phyloP scores from a whole-genome alignment of 2,888 invertebrate species.

The Mythimna albipuncta region DNA sequence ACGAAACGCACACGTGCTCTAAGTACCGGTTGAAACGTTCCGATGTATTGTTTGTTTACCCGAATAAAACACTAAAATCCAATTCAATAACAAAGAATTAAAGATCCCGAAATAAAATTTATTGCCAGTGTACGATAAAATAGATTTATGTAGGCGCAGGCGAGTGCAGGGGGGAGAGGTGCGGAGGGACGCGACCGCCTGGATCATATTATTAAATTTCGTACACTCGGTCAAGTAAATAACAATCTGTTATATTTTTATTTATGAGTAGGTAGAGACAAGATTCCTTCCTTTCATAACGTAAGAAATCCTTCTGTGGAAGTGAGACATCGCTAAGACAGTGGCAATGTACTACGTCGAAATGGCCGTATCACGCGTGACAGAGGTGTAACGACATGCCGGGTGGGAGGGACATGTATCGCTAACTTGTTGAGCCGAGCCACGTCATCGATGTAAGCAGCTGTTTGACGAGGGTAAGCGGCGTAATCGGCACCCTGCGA shows the following conservation, averaged over 20 bases:
- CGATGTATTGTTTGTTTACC: slow-evolving; percentile 90
- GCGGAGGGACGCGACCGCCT: slow-evolving; percentile 70
- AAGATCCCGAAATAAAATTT: slow-evolving; percentile 91
- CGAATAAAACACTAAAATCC: slow-evolving; percentile 91
- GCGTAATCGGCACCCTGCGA: slow-evolving; percentile 29
- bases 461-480: slow-evolving; percentile 35
- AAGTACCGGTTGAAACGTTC: slow-evolving; percentile 86
- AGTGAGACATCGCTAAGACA: background rate
- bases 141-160: slow-evolving; percentile 89
- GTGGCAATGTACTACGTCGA: slow-evolving; percentile 21
- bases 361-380: slow-evolving; percentile 11
- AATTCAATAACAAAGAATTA: slow-evolving; percentile 91
- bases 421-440: slow-evolving; percentile 57
- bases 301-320: slow-evolving; percentile 27
- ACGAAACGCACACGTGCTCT: slow-evolving; percentile 86
- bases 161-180: slow-evolving; percentile 66
- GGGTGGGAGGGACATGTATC: slow-evolving; percentile 29
- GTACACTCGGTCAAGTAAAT: slow-evolving; percentile 81
- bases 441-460: slow-evolving; percentile 34
- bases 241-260: slow-evolving; percentile 68
- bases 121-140: slow-evolving; percentile 90
- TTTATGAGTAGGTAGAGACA: slow-evolving; percentile 65
- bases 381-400: slow-evolving; percentile 18
- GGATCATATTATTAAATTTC: slow-evolving; percentile 84
- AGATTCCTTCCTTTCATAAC: slow-evolving; percentile 25